phyloP scores from a whole-genome alignment of 2,797 vertebrate genomes.

The Melanotaenia trifasciata region DNA sequence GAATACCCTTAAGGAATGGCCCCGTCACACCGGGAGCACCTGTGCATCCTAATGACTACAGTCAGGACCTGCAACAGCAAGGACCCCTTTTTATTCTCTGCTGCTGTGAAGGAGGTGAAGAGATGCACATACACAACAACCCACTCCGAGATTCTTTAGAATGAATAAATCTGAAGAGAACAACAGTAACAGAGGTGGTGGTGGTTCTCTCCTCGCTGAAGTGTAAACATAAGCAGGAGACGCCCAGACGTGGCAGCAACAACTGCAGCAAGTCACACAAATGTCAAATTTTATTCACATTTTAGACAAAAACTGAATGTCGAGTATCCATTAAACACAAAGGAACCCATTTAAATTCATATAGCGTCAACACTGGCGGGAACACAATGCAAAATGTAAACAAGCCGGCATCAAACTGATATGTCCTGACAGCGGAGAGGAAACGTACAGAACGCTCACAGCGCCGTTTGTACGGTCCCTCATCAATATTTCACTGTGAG shows the following conservation, averaged over 20 bases:
- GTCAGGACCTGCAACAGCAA: slow-evolving; percentile 67
- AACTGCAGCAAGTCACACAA: slow-evolving; percentile 9
- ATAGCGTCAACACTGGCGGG: not conserved
- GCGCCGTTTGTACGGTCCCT: not conserved
- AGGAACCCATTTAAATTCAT: not conserved
- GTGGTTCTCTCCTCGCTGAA: slow-evolving; percentile 4
- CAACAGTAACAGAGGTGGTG: slow-evolving; percentile 19
- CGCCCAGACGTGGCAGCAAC: slow-evolving; percentile 1
- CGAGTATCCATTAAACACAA: slow-evolving; percentile 26
- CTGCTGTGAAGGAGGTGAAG: slow-evolving; percentile 49
- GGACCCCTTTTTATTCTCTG: slow-evolving; percentile 71
- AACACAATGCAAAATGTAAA: not conserved
- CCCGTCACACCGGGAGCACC: slow-evolving; percentile 67
- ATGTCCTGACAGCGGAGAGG: not conserved
- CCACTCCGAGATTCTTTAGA: slow-evolving; percentile 54
- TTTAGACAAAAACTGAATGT: slow-evolving; percentile 2
- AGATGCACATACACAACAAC: slow-evolving; percentile 41
- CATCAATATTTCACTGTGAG: not conserved
- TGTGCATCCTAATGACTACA: slow-evolving; percentile 77
- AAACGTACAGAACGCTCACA: slow-evolving; percentile 5
- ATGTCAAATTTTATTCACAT: slow-evolving; percentile 19
- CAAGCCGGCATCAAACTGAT: slow-evolving; percentile 13
- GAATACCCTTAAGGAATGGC: slow-evolving; percentile 70
- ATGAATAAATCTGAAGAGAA: slow-evolving; percentile 64
- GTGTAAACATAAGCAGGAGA: slow-evolving; percentile 14